Evolutionary conservation across 2,797 vertebrate species (phyloP).

Genomic region (Cheirogaleus major): DNA sequence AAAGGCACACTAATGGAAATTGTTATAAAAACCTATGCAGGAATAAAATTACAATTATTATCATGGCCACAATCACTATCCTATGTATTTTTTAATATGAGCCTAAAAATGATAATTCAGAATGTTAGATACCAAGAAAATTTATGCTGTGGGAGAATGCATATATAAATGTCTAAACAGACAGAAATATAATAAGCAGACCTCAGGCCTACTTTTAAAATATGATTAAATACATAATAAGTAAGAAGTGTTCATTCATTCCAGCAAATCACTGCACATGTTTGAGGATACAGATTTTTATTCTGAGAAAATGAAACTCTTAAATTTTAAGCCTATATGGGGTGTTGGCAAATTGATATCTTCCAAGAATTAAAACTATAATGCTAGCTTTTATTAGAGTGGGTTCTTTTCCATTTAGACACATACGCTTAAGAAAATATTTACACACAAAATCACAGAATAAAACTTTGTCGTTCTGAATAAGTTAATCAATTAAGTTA

Average conservation of each 20-base stretch:
- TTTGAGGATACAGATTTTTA: neutral
- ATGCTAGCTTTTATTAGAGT: neutral
- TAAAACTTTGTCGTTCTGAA: neutral
- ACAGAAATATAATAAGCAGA: neutral
- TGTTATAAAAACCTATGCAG: neutral
- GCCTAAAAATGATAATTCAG: neutral
- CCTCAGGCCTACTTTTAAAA: neutral
- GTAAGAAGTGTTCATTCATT: neutral
- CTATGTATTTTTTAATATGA: neutral
- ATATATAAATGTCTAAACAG: neutral
- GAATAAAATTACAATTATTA: conserved; percentile 42
- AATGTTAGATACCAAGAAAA: neutral
- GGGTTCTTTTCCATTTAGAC: neutral
- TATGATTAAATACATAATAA: neutral
- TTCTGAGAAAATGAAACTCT: neutral
- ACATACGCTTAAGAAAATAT: neutral
- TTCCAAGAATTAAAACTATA: neutral
- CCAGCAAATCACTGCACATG: neutral
- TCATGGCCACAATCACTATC: neutral
- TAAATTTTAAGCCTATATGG: neutral
- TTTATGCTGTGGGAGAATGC: neutral
- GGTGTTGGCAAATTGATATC: neutral
- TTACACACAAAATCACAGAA: neutral
- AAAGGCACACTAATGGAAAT: neutral
- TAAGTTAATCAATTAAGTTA: neutral